phyloP scores from a whole-genome alignment of 2,113 vertebrate species.

The Mustelus asterias region DNA sequence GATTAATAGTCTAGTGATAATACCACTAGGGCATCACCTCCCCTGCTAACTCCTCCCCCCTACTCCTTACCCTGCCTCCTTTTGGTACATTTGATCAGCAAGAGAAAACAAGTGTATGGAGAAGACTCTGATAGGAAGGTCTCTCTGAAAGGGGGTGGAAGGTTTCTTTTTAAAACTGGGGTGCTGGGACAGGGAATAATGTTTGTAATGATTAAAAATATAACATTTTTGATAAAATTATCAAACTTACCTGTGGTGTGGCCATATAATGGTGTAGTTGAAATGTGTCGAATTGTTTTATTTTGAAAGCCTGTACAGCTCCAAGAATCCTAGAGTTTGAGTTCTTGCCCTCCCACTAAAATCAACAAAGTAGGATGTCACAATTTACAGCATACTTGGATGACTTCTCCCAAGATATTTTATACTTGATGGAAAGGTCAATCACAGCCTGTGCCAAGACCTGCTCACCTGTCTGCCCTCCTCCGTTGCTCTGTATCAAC shows the following conservation, averaged over 20 bases:
- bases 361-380: neutral
- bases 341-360: neutral
- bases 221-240: neutral
- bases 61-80: too few relatives aligned
- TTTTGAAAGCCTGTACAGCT: neutral
- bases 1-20: too few relatives aligned
- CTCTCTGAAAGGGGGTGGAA: neutral
- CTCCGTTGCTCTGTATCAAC: neutral
- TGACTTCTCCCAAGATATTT: neutral
- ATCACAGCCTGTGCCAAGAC: neutral
- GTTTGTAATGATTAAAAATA: neutral
- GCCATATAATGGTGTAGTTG: neutral
- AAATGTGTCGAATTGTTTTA: neutral
- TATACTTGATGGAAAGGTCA: neutral
- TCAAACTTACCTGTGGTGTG: neutral
- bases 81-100: neutral
- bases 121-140: neutral
- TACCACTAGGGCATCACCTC: too few relatives aligned
- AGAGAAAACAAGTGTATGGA: neutral
- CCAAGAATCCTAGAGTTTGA: neutral
- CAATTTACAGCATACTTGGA: neutral
- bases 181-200: neutral
- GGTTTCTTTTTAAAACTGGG: neutral
- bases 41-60: too few relatives aligned
- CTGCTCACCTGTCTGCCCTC: neutral